Evolutionary conservation across 2,797 vertebrate genomes (phyloP).

Genomic region (Lepus townsendii): DNA sequence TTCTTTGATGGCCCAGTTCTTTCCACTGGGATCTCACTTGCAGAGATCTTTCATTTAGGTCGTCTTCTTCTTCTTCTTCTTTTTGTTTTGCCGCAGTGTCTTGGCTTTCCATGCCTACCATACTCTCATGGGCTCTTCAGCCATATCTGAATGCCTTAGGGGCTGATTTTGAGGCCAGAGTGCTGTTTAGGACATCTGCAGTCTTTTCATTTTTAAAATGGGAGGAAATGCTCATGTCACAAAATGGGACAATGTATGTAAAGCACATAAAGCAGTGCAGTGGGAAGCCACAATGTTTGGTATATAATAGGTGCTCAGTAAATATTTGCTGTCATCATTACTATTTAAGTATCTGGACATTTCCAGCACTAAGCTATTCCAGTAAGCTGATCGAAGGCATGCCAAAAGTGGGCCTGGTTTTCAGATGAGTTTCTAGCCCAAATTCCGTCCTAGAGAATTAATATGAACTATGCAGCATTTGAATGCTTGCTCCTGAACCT

Average conservation of each 20-base stretch:
- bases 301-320: background rate
- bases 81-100: too few relatives aligned
- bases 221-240: background rate
- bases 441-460: slow-evolving; percentile 8
- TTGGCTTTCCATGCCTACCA: too few relatives aligned
- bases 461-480: background rate
- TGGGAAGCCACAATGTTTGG: background rate
- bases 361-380: background rate
- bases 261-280: slow-evolving; percentile 12
- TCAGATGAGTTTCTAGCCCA: background rate
- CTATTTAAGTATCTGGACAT: slow-evolving; percentile 12
- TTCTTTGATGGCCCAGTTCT: too few relatives aligned
- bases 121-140: too few relatives aligned
- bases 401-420: background rate
- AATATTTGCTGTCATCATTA: slow-evolving; percentile 35
- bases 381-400: background rate
- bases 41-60: too few relatives aligned
- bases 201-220: slow-evolving; percentile 49
- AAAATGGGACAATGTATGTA: slow-evolving; percentile 45
- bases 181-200: background rate
- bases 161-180: too few relatives aligned
- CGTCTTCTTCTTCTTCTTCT: too few relatives aligned
- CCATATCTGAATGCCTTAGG: too few relatives aligned
- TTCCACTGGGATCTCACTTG: too few relatives aligned
- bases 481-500: background rate